Percentiles rank a stretch among this genome's conserved stretches.
These are phyloP conservation scores for Amyelois transitella DNA, from an alignment of 1,140 invertebrate genomes.

Conservation along the genomic window DNA sequence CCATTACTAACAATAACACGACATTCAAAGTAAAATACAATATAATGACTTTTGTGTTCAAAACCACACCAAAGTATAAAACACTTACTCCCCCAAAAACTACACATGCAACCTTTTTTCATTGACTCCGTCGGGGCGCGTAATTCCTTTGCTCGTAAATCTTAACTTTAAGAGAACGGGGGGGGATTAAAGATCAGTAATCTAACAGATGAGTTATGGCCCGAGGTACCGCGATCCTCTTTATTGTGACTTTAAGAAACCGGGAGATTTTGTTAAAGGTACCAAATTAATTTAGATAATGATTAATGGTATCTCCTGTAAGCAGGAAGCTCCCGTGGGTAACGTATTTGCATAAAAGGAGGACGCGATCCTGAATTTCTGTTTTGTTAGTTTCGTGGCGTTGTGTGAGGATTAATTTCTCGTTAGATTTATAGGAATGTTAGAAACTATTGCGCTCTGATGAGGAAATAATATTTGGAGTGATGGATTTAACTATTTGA, in stretches of 20 bases:
- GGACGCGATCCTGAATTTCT: slow-evolving; percentile 3
- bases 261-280: slow-evolving; percentile 68
- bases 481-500: too few species aligned
- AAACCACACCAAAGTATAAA: slow-evolving; percentile 14
- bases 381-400: neutral
- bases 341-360: slow-evolving; percentile 63
- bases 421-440: neutral
- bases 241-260: slow-evolving; percentile 74
- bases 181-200: slow-evolving; percentile 85
- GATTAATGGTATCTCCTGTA: slow-evolving; percentile 65
- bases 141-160: slow-evolving; percentile 81
- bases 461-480: neutral
- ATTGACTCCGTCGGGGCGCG: slow-evolving; percentile 69
- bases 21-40: too few species aligned
- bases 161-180: slow-evolving; percentile 80
- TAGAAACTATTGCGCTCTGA: neutral
- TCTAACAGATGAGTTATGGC: slow-evolving; percentile 81
- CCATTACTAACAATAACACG: too few species aligned
- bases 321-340: slow-evolving; percentile 40
- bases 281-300: slow-evolving; percentile 74
- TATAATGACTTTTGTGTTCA: slow-evolving; percentile 4
- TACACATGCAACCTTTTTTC: slow-evolving; percentile 61
- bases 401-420: neutral
- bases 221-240: slow-evolving; percentile 65
- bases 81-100: slow-evolving; percentile 14